phyloP scores from a whole-genome alignment of 2,888 invertebrate genomes.

The Fragum whitleyi region DNA sequence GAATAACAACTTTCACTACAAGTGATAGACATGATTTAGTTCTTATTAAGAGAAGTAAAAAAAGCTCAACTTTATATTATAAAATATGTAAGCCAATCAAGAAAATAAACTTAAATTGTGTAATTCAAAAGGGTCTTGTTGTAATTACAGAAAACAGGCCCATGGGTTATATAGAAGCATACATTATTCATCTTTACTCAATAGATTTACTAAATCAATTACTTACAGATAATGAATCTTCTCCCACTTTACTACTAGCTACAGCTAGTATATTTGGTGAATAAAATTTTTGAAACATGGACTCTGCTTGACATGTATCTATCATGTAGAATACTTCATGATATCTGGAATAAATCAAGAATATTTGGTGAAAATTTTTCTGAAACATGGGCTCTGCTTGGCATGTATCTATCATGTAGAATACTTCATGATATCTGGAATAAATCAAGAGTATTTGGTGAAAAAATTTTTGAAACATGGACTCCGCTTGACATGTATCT shows the following conservation, averaged over 20 bases:
- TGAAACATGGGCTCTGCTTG: slow-evolving; percentile 99
- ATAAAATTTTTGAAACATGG: slow-evolving; percentile 98
- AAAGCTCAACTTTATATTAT: too few relatives aligned
- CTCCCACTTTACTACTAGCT: slow-evolving; percentile 98
- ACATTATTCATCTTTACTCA: too few relatives aligned
- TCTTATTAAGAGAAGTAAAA: too few relatives aligned
- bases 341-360: slow-evolving; percentile 88
- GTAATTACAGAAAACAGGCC: too few relatives aligned
- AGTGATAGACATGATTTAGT: too few relatives aligned
- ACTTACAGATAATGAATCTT: slow-evolving; percentile 95
- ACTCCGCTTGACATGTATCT: slow-evolving; percentile 99
- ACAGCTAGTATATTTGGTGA: slow-evolving; percentile 99
- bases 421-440: slow-evolving; percentile 97
- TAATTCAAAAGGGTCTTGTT: too few relatives aligned
- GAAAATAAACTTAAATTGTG: too few relatives aligned
- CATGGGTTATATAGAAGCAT: too few relatives aligned
- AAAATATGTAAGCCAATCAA: too few relatives aligned
- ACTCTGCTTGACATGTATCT: slow-evolving; percentile 99
- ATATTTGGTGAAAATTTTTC: slow-evolving; percentile 87
- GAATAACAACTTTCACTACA: too few relatives aligned
- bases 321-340: slow-evolving; percentile 99
- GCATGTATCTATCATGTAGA: slow-evolving; percentile 99
- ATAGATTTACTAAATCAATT: too few relatives aligned
- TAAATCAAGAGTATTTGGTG: neutral
- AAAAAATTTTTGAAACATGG: slow-evolving; percentile 98